Conservation (phyloP, 2,797 vertebrate genomes). For the Notoglanidium macrostoma region DNA sequence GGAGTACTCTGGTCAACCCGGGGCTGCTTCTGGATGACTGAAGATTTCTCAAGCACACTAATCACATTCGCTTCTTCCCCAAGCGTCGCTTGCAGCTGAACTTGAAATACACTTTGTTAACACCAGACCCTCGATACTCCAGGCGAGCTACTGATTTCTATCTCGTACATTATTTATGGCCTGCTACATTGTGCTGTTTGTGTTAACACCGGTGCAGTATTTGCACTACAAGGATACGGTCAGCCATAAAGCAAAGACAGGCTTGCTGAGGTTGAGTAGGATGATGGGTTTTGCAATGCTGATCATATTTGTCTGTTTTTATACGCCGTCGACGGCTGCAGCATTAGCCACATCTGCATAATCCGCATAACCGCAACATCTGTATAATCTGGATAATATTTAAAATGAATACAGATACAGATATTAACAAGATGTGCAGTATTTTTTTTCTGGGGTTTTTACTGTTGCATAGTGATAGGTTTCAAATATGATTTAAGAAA, state of each 20-base stretch:
- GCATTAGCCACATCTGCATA: background rate
- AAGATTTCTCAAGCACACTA: slow-evolving; percentile 20
- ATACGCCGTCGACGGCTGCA: too few species aligned
- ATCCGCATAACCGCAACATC: background rate
- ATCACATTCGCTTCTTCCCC: slow-evolving; percentile 16
- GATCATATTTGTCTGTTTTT: background rate
- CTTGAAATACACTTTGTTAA: slow-evolving; percentile 17
- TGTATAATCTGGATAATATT: background rate
- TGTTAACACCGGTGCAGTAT: slow-evolving; percentile 16
- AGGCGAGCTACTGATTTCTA: slow-evolving; percentile 18
- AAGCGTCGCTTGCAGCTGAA: background rate
- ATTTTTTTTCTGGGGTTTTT: background rate
- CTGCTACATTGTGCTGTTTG: background rate
- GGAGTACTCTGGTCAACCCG: background rate
- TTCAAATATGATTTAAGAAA: background rate
- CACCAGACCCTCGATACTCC: background rate
- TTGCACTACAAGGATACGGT: slow-evolving; percentile 4
- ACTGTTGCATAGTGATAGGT: background rate
- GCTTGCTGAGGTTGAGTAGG: background rate
- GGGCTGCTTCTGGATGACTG: slow-evolving; percentile 7
- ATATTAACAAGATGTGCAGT: background rate
- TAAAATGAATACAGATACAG: background rate
- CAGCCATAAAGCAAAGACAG: background rate
- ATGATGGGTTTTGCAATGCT: background rate
- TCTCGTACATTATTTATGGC: slow-evolving; percentile 12